These are phyloP conservation scores for Euura lappo DNA, from an alignment of 1,140 invertebrate species.

Conservation along the genomic window DNA sequence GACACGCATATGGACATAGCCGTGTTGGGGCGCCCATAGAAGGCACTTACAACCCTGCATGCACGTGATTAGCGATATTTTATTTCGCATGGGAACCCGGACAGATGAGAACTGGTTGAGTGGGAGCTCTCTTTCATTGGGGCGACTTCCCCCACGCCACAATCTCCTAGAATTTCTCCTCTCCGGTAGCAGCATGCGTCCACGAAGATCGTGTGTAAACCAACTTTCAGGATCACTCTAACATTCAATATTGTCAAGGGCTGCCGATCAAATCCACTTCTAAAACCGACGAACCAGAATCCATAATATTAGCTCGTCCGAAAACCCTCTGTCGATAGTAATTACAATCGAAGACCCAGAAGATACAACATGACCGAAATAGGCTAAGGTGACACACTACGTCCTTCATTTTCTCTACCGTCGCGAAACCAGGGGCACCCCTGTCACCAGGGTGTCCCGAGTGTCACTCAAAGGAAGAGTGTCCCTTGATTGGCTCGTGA, in stretches of 20 bases:
- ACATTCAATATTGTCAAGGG: neutral
- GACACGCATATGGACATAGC: slow-evolving; percentile 30
- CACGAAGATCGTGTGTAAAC: neutral
- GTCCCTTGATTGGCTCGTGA: neutral
- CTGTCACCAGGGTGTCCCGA: slow-evolving; percentile 4
- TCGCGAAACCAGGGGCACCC: neutral
- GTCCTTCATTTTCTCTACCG: neutral
- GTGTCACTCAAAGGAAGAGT: neutral
- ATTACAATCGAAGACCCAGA: too few species aligned
- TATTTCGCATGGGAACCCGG: slow-evolving; percentile 63
- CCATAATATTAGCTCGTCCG: neutral
- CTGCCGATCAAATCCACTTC: neutral
- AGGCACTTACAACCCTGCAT: slow-evolving; percentile 54
- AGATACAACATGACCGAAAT: too few species aligned
- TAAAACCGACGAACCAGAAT: neutral
- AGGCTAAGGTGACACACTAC: neutral
- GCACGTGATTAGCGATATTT: slow-evolving; percentile 63
- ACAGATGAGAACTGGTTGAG: slow-evolving; percentile 62
- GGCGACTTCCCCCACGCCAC: slow-evolving; percentile 17
- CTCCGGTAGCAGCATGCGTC: neutral
- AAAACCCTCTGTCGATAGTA: too few species aligned
- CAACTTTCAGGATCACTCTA: neutral
- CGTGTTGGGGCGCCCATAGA: slow-evolving; percentile 30
- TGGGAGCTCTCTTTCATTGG: slow-evolving; percentile 60
- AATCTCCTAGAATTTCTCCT: slow-evolving; percentile 25